Evolutionary conservation across 2,113 vertebrate genomes (phyloP), one percentile per base, ranked within the genome.

Genomic region (Scomber colias): DNA sequence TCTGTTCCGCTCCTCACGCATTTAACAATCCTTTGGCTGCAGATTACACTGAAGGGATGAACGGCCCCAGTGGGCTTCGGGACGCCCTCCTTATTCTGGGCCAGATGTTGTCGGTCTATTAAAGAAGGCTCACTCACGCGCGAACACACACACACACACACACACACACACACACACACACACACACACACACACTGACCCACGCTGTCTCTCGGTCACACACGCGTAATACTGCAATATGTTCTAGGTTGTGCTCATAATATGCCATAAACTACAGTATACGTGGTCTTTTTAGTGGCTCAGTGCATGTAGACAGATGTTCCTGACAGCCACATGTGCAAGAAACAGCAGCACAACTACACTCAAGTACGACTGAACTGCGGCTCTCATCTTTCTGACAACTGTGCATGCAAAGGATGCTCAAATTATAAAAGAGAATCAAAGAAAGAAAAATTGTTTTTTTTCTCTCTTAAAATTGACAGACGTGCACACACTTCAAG

Each of bases 61-160:
- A 53, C n/a, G 17, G 49, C 56, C 77, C 73, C 75, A 56, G 3
- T 71, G 76, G 76, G 76, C 71, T 89, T 54, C 35, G 11, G 72
- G 85, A 62, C 65, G 61, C 64, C 53, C 68, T 90, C 71, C 64
- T 81, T 71, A 82, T 55, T 71, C 60, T 14, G 57, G 48, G 67
- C 84, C 90, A 91, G 92, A 91, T 91, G 90, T 88, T 84, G 75
- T 40, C 2, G 6, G 55, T 62, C 71, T 83, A 57, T 71, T 85
- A 79, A 63, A 77, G 63, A 78, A 51, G 53, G 48, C 79, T 75
- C 40, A 19, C 14, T 35, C 64, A 19, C 44, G 21, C 44, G 70
- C 56, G 21, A 9, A 4, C 55, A 24, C 35, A 8, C 3, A 14
- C 68, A 19, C 11, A 13, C 66, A 24, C 14, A 30, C 35, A 49